These are phyloP conservation scores for Dynastes hyllus DNA, from an alignment of 2,888 invertebrate species.

Conservation along the genomic window DNA sequence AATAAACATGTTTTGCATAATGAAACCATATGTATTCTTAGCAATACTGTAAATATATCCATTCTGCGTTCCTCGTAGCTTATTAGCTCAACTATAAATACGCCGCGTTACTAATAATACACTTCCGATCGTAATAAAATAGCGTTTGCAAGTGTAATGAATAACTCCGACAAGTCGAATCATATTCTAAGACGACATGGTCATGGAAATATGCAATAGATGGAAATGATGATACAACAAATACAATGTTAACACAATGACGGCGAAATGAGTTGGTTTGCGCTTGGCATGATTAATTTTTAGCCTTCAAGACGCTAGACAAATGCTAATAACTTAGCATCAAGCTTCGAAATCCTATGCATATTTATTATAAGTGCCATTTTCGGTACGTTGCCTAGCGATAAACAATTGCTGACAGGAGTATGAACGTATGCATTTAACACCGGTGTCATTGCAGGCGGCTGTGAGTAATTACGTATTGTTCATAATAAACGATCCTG, in stretches of 20 bases:
- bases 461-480: conserved; percentile 20
- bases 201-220: conserved; percentile 5
- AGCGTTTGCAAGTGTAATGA: conserved; percentile 3
- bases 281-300: conserved; percentile 7
- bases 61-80: background rate
- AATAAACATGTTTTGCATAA: background rate
- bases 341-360: background rate
- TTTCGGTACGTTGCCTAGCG: background rate
- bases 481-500: conserved; percentile 15
- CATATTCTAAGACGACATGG: background rate
- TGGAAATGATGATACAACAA: background rate
- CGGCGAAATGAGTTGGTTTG: background rate
- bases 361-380: background rate
- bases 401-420: background rate
- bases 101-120: conserved; percentile 4
- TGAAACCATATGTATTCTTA: background rate
- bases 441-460: conserved; percentile 29
- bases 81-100: background rate
- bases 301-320: conserved; percentile 10
- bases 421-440: conserved; percentile 3
- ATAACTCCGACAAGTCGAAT: background rate
- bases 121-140: conserved; percentile 14
- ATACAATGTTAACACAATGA: background rate
- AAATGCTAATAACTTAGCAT: conserved; percentile 8
- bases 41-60: background rate